phyloP scores from a whole-genome alignment of 1,140 invertebrate species.

The Sitobion miscanthi region DNA sequence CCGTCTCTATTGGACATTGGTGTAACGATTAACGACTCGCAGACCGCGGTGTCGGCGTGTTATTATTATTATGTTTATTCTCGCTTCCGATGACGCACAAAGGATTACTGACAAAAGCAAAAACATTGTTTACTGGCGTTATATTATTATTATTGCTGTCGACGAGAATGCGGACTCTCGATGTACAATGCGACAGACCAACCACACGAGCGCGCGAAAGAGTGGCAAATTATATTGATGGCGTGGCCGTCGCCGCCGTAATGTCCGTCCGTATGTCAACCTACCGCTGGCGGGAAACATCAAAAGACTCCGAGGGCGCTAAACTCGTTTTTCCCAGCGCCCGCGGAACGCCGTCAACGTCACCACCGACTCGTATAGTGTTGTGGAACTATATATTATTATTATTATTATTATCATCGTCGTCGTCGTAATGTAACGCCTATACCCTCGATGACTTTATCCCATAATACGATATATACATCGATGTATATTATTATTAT shows the following conservation, averaged over 20 bases:
- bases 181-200: background rate
- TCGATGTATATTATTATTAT: too few relatives aligned
- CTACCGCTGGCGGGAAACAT: conserved; percentile 9
- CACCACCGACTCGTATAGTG: background rate
- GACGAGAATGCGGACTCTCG: background rate
- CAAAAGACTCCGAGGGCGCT: conserved; percentile 19
- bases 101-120: background rate
- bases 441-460: background rate
- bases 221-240: background rate
- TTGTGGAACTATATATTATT: background rate
- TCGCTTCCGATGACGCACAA: background rate
- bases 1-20: too few relatives aligned
- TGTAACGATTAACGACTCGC: too few relatives aligned
- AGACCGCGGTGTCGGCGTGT: too few relatives aligned
- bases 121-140: background rate
- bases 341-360: background rate
- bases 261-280: conserved; percentile 12
- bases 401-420: too few relatives aligned
- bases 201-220: background rate
- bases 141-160: background rate
- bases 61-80: background rate
- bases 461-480: background rate
- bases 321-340: conserved; percentile 25
- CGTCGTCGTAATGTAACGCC: background rate
- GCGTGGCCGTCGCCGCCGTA: background rate